Evolutionary conservation across 1,140 invertebrate species (phyloP), one percentile per base, ranked within the genome.

Genomic region (Lutraria rhynchaena): DNA sequence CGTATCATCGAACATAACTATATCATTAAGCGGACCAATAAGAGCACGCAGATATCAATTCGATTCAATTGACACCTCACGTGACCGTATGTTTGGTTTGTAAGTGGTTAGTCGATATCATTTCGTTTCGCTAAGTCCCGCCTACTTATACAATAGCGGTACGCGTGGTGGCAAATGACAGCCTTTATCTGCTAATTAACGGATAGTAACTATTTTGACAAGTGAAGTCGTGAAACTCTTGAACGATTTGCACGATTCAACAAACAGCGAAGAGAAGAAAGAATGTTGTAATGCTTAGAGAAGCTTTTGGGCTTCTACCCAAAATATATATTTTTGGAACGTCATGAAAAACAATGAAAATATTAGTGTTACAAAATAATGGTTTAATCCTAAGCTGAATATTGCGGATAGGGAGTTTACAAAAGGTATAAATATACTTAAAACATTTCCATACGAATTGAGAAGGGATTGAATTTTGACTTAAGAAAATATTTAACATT

Each of bases 291-390:
- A 53, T 9, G 29, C 44, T 27, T 81, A 70, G 11, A 55, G 49
- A 29, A 17, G 49, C 5, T 55, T 61, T 71, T 81, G 58, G 78
- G 46, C 58, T 73, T 41, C 33, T 31, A 81, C 69, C 37, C 67
- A 81, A 73, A 65, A 81, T 73, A 71, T 81, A 73, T 65, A 51
- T 71, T 73, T 55, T 46, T 57, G 49, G 70, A 81, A 81, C 55
- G 67, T 41, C 35, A 55, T 65, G 69, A 51, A 73, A 80, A 65
- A 74, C 67, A 81, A 81, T 63, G 78, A 81, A 73, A 81, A 81
- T 81, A 81, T 81, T 81, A 81, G 67, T 73, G 57, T 73, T 60
- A 31, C 53, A 53, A 63, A 58, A 55, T 53, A 73, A 73, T 63
- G 29, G 27, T 49, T 13, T 73, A 81, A 73, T 71, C 58, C 35